A percentile compares a stretch with the other conserved stretches of the same genome.
These are phyloP conservation scores for Ceyx melanurus DNA, from an alignment of 2,113 vertebrate species.

Conservation along the genomic window DNA sequence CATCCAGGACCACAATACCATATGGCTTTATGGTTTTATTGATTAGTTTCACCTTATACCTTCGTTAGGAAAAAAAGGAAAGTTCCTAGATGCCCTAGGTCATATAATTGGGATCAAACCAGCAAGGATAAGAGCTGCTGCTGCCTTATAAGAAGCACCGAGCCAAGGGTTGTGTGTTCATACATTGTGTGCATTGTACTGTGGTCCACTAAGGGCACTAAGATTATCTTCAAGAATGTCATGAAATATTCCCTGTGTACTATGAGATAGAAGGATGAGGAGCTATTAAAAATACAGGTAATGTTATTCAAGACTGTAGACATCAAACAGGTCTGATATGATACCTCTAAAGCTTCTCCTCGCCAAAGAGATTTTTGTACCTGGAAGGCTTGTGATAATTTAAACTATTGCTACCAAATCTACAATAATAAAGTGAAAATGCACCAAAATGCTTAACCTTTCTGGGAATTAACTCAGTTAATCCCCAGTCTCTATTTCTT, in stretches of 20 bases:
- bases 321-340: not conserved
- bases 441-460: not conserved
- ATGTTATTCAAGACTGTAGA: not conserved
- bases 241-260: not conserved
- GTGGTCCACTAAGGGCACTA: not conserved
- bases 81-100: constrained; percentile 21
- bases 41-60: constrained; percentile 70
- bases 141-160: not conserved
- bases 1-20: constrained; percentile 9
- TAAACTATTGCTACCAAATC: not conserved
- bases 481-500: not conserved
- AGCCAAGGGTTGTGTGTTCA: not conserved
- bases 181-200: not conserved
- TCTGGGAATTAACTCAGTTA: not conserved
- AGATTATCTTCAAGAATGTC: not conserved
- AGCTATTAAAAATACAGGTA: not conserved
- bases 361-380: not conserved
- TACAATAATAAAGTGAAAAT: not conserved
- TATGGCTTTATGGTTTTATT: constrained; percentile 60
- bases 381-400: not conserved
- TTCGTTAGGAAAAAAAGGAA: constrained; percentile 31
- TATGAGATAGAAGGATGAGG: not conserved
- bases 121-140: not conserved
- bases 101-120: constrained; percentile 36
- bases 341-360: not conserved